Evolutionary conservation across 2,888 invertebrate species (phyloP), one percentile per base, ranked within the genome.

Genomic region (Scaptomyza cyrtandrae): DNA sequence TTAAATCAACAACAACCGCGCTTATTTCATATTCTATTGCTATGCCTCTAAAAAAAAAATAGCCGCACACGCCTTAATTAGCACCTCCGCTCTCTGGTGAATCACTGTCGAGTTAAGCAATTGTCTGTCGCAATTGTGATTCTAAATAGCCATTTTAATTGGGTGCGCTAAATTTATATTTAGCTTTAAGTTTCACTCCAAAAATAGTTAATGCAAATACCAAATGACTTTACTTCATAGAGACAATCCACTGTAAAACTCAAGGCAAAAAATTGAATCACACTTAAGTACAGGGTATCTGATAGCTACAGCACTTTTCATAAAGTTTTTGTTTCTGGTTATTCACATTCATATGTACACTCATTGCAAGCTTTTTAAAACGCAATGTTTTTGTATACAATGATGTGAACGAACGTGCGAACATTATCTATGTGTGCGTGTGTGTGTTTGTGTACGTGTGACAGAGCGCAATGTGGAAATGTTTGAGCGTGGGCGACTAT

Each of bases 381-480:
- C 71, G 48, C 45, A 60, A 54, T 70, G 59, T 60, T 60, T 60
- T 57, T 63, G 65, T 58, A 49, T 33, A 31, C 63, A 70, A 59
- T 60, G 27, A 77, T 59, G 85, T 78, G 75, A 86, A 78, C 66
- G 87, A 78, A 78, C 84, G 70, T 58, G 59, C 67, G 68, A 67
- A 45, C 73, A 43, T 61, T 76, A 65, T 35, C 60, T 55, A 41
- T 41, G 19, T 39, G 37, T 45, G 43, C 43, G 44, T 55, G 49
- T 13, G 35, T 53, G 24, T 39, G 54, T 19, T 2, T 19, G 43
- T 45, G 44, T 55, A 46, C 10, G 35, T 53, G 24, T 39, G 54
- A 11, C 49, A 35, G 57, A 39, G 31, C 19, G 41, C 31, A 41
- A 31, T 14, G 35, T 33, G 31, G 19, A 44, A 45, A 58, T 55